Conservation (phyloP, 2,888 invertebrate genomes). For the Oligia latruncula region DNA sequence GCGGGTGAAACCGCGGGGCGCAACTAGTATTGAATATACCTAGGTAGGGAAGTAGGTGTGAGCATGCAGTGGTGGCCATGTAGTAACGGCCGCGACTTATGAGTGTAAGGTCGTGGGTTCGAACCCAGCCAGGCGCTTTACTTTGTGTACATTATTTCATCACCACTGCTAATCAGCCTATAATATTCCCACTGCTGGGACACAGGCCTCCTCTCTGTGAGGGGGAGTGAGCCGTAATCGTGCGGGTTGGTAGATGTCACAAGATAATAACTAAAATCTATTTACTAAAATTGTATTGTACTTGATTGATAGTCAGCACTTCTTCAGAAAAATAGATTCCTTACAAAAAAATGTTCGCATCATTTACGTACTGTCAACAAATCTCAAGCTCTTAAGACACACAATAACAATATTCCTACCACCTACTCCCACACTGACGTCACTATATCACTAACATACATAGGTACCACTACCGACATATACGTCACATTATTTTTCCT, state of each 20-base stretch:
- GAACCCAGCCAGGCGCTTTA: background rate
- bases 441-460: conserved; percentile 26
- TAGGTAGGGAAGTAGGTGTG: too few relatives aligned
- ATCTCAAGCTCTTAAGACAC: background rate
- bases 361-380: background rate
- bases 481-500: conserved; percentile 73
- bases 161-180: background rate
- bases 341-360: background rate
- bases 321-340: background rate
- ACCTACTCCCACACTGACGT: conserved; percentile 48
- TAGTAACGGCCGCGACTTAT: too few relatives aligned
- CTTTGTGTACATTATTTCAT: background rate
- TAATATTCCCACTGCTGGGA: background rate
- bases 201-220: background rate
- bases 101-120: too few relatives aligned
- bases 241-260: background rate
- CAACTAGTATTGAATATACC: too few relatives aligned
- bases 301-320: background rate
- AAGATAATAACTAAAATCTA: background rate
- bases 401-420: conserved; percentile 11
- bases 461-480: conserved; percentile 20
- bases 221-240: background rate
- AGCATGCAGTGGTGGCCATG: too few relatives aligned
- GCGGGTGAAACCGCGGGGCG: too few relatives aligned
- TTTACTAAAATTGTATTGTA: background rate